Evolutionary conservation across 2,113 vertebrate genomes (phyloP), one percentile per base, ranked within the genome.

Genomic region (Hypomesus transpacificus): DNA sequence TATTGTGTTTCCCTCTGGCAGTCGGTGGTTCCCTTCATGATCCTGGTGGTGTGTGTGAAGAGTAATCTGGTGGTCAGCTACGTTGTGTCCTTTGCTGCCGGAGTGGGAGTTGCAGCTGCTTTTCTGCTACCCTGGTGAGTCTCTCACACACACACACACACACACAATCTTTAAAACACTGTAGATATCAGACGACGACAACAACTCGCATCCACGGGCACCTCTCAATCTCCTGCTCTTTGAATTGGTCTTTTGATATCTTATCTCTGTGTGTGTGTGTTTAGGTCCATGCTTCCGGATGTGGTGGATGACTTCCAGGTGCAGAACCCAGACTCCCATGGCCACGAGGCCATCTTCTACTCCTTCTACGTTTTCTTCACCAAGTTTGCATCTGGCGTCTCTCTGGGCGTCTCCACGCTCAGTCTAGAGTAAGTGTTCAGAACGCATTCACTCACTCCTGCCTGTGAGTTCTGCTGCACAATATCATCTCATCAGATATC

Each of bases 361-460:
- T 99, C 97, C 46, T 99, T 99, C 88, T 99, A 98, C 0, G 97
- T 99, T 77, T 99, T 99, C 91, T 99, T 99, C 88, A 97, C 96
- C 79, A 99, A 99, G 86, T 99, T 99, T 3, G 92, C 97, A 1
- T 98, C 97, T 0, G 97, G 97, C 0, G 86, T 99, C 17, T 99
- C 97, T 0, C 86, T 99, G 56, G 97, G 97, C 73, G 90, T 99
- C 82, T 99, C 97, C 69, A 99, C 97, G 0, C 94, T 99, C 75
- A 98, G 96, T 85, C 92, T 99, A 51, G 92, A 98, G 97, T 99
- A 89, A 94, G 96, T 91, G 16, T 54, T 6, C 20, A 6, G 16
- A 1, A 16, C 46, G 34, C 46, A 4, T 56, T 66, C 26, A 69
- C 20, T 14, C 28, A 56, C 67, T 4, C 52, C 26, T 3, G 18